Conservation (phyloP, 2,888 invertebrate genomes). For the Drosophila anomelani region DNA sequence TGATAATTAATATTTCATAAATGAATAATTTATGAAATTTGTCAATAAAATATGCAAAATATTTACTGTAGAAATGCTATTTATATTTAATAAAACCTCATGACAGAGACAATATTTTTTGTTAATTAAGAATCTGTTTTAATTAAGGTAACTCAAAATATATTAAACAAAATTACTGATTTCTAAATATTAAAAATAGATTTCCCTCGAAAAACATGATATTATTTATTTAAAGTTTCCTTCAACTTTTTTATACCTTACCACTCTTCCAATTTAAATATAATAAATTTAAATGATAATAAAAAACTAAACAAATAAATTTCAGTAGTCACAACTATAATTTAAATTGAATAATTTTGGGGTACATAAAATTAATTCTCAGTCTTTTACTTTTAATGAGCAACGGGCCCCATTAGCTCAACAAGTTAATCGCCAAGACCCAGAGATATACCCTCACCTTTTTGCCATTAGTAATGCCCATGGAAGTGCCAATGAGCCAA, state of each 20-base stretch:
- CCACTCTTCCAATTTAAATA: not conserved
- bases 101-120: too few relatives aligned
- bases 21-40: too few relatives aligned
- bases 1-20: too few relatives aligned
- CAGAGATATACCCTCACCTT: constrained; percentile 17
- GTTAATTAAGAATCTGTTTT: too few relatives aligned
- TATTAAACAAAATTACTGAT: not conserved
- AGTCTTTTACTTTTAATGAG: not conserved
- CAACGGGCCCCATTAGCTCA: constrained; percentile 2
- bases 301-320: not conserved
- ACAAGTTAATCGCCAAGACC: constrained; percentile 9
- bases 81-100: too few relatives aligned
- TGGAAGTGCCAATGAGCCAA: constrained; percentile 74
- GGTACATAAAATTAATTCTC: not conserved
- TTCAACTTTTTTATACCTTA: too few relatives aligned
- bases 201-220: not conserved
- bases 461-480: constrained; percentile 70
- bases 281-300: not conserved
- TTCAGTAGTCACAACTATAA: not conserved
- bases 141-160: not conserved
- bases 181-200: too few relatives aligned
- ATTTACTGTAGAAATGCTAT: too few relatives aligned
- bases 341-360: constrained; percentile 2
- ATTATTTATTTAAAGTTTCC: too few relatives aligned
- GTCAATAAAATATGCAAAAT: too few relatives aligned